These are phyloP conservation scores for Mesocentrotus franciscanus DNA, from an alignment of 53 echinoderm and acorn worm genomes.

Conservation along the genomic window DNA sequence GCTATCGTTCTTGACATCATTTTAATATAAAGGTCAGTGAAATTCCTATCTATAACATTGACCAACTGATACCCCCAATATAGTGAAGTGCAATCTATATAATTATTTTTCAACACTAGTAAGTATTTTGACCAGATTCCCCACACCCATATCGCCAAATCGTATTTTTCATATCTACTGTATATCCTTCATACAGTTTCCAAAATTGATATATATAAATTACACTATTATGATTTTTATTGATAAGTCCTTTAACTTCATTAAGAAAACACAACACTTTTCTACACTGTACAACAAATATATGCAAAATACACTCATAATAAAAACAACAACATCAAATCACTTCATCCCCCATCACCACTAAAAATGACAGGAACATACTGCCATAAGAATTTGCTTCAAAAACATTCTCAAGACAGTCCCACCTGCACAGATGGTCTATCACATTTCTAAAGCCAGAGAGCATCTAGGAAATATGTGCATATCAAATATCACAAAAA, in stretches of 20 bases:
- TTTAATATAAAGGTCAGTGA: not conserved
- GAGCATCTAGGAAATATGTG: not conserved
- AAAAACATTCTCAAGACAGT: not conserved
- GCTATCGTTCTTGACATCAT: not conserved
- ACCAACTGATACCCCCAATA: not conserved
- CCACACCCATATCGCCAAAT: too few species aligned
- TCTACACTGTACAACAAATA: not conserved
- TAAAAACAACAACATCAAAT: too few species aligned
- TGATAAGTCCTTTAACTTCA: not conserved
- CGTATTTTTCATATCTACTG: too few species aligned
- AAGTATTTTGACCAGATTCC: too few species aligned
- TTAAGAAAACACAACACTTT: not conserved
- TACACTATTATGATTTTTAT: not conserved
- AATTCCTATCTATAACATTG: not conserved
- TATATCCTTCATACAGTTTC: not conserved
- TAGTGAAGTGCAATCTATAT: too few species aligned
- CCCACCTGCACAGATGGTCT: constrained; percentile 43
- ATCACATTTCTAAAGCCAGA: constrained; percentile 23
- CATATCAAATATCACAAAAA: constrained; percentile 21
- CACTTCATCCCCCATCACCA: not conserved
- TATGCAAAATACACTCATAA: not conserved
- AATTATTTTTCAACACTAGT: too few species aligned
- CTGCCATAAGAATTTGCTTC: not conserved
- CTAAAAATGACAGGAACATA: not conserved
- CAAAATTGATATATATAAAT: not conserved